Evolutionary conservation across 2,797 vertebrate species (phyloP), one percentile per base, ranked within the genome.

Genomic region (Leuciscus waleckii): DNA sequence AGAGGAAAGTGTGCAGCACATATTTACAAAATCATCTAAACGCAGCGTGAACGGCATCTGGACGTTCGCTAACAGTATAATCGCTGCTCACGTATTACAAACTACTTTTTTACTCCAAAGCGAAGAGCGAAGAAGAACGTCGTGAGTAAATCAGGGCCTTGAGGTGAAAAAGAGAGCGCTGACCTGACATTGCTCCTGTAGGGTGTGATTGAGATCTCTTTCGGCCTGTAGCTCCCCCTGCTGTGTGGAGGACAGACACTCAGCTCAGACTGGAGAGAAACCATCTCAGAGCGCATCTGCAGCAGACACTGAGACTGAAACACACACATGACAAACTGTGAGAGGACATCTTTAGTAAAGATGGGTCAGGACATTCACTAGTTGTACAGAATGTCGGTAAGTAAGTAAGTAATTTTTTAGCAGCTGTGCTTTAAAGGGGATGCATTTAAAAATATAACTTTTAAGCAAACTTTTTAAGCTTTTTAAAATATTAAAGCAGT

Each of bases 171-270:
- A 39, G 7, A 51, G 39, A 73, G n/a, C 1, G 14, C 41, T 88
- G 63, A 95, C 95, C 93, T 78, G 83, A 83, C 89, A 93, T 17
- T 92, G 81, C 0, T 87, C 70, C 86, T 93, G 92, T n/a, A 95
- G 88, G 8, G 89, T 86, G 39, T 87, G 87, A 46, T 88, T 89
- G n/a, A 69, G 35, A 23, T 76, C 92, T 69, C 75, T 84, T 86
- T 89, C 92, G 0, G 37, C 41, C 80, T 89, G 89, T 4, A 95
- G 88, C 67, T 85, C 93, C 61, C 82, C 68, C 11, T 90, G 85
- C 32, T 94, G 93, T 19, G 90, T 93, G 87, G 88, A 92, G 61
- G 94, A 90, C 81, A 93, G 43, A 19, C 87, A 79, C 65, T 92
- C 89, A 95, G 92, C 87, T 96, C 90, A 0, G 83, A 87, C 87